Percentiles rank a stretch among this genome's conserved stretches.
Evolutionary conservation across 2,797 vertebrate genomes (phyloP).

Genomic region (Scolopax bukidnonensis): DNA sequence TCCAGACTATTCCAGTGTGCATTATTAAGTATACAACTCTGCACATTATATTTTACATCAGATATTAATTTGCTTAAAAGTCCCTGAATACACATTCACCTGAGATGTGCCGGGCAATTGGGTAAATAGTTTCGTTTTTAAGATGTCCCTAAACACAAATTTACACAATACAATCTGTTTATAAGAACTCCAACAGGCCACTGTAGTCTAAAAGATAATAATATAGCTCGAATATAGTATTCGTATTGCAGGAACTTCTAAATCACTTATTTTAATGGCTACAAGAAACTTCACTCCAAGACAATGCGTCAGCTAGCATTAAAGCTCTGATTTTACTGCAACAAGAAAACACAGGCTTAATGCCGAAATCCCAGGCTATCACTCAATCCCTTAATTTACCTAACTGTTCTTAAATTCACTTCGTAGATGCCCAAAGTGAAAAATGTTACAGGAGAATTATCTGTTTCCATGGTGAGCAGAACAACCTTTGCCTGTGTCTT

Average conservation of each 20-base stretch:
- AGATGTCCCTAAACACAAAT: slow-evolving; percentile 63
- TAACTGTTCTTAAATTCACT: slow-evolving; percentile 14
- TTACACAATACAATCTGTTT: slow-evolving; percentile 64
- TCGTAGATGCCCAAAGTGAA: slow-evolving; percentile 7
- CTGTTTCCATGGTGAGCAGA: slow-evolving; percentile 50
- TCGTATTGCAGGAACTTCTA: slow-evolving; percentile 38
- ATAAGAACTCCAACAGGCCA: slow-evolving; percentile 55
- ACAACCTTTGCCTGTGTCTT: slow-evolving; percentile 15
- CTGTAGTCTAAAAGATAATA: slow-evolving; percentile 43
- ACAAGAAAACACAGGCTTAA: slow-evolving; percentile 41
- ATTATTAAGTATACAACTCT: slow-evolving; percentile 63
- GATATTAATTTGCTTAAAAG: slow-evolving; percentile 76
- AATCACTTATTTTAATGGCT: slow-evolving; percentile 49
- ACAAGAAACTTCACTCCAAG: slow-evolving; percentile 44
- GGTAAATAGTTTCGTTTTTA: slow-evolving; percentile 63
- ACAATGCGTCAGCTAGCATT: slow-evolving; percentile 9
- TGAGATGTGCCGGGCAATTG: slow-evolving; percentile 57
- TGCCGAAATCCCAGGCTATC: slow-evolving; percentile 34
- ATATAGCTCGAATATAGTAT: slow-evolving; percentile 12
- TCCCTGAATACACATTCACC: slow-evolving; percentile 67
- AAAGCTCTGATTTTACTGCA: slow-evolving; percentile 50
- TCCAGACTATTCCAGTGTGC: slow-evolving; percentile 40
- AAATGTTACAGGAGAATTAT: slow-evolving; percentile 18
- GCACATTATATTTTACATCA: slow-evolving; percentile 55
- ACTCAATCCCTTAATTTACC: slow-evolving; percentile 8